Evolutionary conservation across 2,888 invertebrate genomes (phyloP).

Genomic region (Acleris literana): DNA sequence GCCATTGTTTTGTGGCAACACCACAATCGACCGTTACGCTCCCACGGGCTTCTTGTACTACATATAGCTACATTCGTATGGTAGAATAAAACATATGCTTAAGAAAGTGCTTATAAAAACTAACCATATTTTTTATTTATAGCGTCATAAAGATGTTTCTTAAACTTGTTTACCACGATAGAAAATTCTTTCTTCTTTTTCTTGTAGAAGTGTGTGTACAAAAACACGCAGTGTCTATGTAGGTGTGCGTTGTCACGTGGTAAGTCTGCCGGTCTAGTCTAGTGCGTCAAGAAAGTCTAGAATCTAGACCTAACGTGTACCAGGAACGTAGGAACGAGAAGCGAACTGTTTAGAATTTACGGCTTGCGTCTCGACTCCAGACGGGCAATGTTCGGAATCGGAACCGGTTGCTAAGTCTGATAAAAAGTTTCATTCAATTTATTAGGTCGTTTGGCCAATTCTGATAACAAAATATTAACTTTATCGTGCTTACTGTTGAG

Average conservation of each 20-base stretch:
- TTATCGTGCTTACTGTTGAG: slow-evolving; percentile 11
- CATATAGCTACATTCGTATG: slow-evolving; percentile 10
- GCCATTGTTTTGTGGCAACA: slow-evolving; percentile 27
- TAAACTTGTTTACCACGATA: neutral
- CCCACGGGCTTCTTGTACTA: slow-evolving; percentile 28
- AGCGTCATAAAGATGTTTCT: neutral
- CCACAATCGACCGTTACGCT: slow-evolving; percentile 16
- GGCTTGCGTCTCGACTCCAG: slow-evolving; percentile 8
- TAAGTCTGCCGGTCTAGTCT: slow-evolving; percentile 1
- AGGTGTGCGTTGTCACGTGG: neutral
- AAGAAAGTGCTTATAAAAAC: neutral
- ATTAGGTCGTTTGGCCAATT: neutral
- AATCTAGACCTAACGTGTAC: slow-evolving; percentile 34
- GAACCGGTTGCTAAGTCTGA: neutral
- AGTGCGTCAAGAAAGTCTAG: slow-evolving; percentile 37
- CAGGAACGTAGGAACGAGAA: slow-evolving; percentile 31
- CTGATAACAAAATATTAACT: no score
- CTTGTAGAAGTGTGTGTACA: no score
- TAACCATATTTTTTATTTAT: no score
- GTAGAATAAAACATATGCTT: slow-evolving; percentile 1
- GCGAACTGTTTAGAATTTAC: slow-evolving; percentile 19
- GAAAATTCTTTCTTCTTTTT: neutral
- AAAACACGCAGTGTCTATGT: neutral
- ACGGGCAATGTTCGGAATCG: neutral
- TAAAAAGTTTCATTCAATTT: slow-evolving; percentile 9